Percentiles rank a stretch among this genome's conserved stretches.
Conservation (phyloP, 2,888 invertebrate species). For the Gari tellinella region DNA sequence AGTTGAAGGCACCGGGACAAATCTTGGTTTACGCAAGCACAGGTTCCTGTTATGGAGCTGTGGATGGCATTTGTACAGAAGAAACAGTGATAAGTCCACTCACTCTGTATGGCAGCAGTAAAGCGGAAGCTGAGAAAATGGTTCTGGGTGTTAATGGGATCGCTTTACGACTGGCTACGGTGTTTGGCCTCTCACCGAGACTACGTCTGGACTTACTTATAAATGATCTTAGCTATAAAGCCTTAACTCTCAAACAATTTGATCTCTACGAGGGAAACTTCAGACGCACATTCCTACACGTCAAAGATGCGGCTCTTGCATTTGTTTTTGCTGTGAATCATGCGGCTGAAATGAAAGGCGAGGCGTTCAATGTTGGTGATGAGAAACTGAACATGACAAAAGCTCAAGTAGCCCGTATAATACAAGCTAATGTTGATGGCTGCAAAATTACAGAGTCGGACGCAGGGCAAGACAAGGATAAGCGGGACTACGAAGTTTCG, state of each 20-base stretch:
- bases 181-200: constrained; percentile 67
- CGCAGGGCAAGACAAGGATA: constrained; percentile 81
- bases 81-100: constrained; percentile 81
- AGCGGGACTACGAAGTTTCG: constrained; percentile 82
- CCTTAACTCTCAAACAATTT: constrained; percentile 76
- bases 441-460: constrained; percentile 66
- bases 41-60: constrained; percentile 83
- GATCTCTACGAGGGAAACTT: constrained; percentile 83
- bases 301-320: constrained; percentile 82
- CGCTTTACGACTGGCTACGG: constrained; percentile 81
- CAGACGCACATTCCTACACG: constrained; percentile 82
- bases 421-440: constrained; percentile 59
- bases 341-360: constrained; percentile 78
- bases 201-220: constrained; percentile 19
- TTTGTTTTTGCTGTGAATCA: constrained; percentile 82
- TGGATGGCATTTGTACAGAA: constrained; percentile 82
- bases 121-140: constrained; percentile 49
- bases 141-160: constrained; percentile 76
- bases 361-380: constrained; percentile 82
- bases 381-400: constrained; percentile 83
- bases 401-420: constrained; percentile 74
- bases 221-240: constrained; percentile 41
- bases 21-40: constrained; percentile 80
- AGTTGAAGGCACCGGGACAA: constrained; percentile 69
- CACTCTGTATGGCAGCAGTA: constrained; percentile 81